Base-by-base conservation (phyloP, 1,140 invertebrate genomes). In the Aphis gossypii region DNA sequence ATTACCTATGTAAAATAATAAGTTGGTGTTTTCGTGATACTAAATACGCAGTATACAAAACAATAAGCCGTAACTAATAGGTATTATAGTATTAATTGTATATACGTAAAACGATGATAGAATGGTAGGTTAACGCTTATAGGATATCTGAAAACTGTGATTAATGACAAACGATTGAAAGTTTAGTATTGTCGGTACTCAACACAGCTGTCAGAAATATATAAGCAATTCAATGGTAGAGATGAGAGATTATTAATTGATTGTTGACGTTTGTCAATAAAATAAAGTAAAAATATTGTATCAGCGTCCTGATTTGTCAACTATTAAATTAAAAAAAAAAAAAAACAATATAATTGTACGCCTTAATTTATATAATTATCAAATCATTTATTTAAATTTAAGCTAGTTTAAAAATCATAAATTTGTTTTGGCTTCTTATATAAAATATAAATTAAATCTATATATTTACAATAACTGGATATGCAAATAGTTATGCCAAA, bases 151-250 rank as follows among this genome's bases (percentile, higher is more conserved):
- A 76, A 30, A n/a, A 76, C 60, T 76, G n/a, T 76, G 60, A 76
- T 76, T 76, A 21, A 76, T 76, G 60, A 76, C 30, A n/a, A n/a
- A n/a, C 60, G 14, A n/a, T n/a, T 76, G 30, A n/a, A 76, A n/a
- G 60, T 18, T 76, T n/a, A 76, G 60, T 76, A 18, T 76, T 68
- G 25, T 76, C 60, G n/a, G 4, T n/a, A 76, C n/a, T 76, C 60
- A n/a, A n/a, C 60, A n/a, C 30, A 76, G n/a, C 60, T n/a, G 30
- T n/a, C 60, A 18, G 14, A 76, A 76, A 76, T 35, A 35, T 35
- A n/a, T 76, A 76, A n/a, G n/a, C 60, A 76, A n/a, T n/a, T n/a
- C 60, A 76, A n/a, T 76, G n/a, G 60, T n/a, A 46, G 46, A 68
- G 30, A 76, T 41, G 30, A 76, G n/a, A n/a, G 0, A n/a, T 76